Conservation (phyloP, 2,113 vertebrate genomes). For the Bambusicola thoracicus region DNA sequence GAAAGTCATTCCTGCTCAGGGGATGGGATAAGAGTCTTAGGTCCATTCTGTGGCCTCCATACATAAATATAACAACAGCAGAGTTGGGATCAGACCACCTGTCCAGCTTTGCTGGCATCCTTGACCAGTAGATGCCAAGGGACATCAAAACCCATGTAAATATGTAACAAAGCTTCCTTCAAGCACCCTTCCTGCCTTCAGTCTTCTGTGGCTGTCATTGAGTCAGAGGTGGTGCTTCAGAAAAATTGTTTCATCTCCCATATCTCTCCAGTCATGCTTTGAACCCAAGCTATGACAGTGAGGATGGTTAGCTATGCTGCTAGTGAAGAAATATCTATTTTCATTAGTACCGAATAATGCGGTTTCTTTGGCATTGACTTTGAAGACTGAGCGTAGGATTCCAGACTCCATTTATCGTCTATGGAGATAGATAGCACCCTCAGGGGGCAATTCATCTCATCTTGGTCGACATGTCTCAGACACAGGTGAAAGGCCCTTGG, state of each 20-base stretch:
- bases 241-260: constrained; percentile 1
- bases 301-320: background rate
- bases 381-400: background rate
- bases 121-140: background rate
- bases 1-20: background rate
- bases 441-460: background rate
- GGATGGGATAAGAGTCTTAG: background rate
- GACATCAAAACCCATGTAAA: background rate
- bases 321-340: background rate
- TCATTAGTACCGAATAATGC: background rate
- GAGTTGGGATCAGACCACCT: background rate
- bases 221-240: background rate
- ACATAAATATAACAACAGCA: background rate
- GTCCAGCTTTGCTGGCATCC: background rate
- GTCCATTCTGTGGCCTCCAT: background rate
- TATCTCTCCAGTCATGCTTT: background rate
- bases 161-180: background rate
- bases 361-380: background rate
- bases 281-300: background rate
- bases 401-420: background rate
- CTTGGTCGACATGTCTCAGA: background rate
- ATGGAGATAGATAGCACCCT: background rate
- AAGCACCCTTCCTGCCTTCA: background rate
- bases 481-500: background rate
- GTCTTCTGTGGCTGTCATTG: background rate